Evolutionary conservation across 2,113 vertebrate genomes (phyloP).

Genomic region (Asarcornis scutulata): DNA sequence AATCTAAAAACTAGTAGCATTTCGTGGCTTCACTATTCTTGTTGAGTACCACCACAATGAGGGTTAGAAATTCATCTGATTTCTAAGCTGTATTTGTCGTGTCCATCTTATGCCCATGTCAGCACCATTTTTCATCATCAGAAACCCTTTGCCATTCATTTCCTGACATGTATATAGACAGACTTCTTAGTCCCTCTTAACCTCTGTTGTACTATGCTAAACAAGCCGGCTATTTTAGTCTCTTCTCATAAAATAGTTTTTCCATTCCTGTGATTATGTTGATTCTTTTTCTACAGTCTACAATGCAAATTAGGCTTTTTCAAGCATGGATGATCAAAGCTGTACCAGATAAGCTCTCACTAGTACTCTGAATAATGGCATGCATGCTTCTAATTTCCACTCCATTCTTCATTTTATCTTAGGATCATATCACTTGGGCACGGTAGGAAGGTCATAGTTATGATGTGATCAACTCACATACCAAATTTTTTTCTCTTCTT

Average conservation of each 20-base stretch:
- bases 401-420: conserved; percentile 55
- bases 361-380: conserved; percentile 19
- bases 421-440: conserved; percentile 38
- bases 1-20: not conserved
- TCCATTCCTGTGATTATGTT: conserved; percentile 11
- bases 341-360: conserved; percentile 36
- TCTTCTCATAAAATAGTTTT: conserved; percentile 12
- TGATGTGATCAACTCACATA: conserved; percentile 25
- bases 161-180: not conserved
- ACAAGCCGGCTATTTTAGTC: not conserved
- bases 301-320: conserved; percentile 52
- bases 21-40: not conserved
- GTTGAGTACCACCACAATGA: not conserved
- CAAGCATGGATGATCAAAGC: conserved; percentile 55
- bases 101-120: not conserved
- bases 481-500: not conserved
- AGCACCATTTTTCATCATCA: not conserved
- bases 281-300: conserved; percentile 14
- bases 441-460: conserved; percentile 32
- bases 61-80: not conserved
- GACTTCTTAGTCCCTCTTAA: not conserved
- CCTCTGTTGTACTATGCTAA: not conserved
- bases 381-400: conserved; percentile 49
- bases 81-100: not conserved
- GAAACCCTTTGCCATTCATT: not conserved